Conservation (phyloP, 2,888 invertebrate species). For the Elgonia sp. region DNA sequence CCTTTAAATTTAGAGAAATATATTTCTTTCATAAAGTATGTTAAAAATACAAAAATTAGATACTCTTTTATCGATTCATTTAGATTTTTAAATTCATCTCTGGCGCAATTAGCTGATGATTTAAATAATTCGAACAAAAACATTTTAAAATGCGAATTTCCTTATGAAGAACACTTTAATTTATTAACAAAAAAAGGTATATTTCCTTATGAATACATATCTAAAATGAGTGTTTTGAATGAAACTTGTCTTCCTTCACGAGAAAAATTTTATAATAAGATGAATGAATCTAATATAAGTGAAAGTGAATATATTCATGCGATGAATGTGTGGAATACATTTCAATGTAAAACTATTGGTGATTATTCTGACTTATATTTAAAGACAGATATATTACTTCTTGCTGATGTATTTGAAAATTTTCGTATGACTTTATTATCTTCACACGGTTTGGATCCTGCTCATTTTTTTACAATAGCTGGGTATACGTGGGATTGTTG, state of each 20-base stretch:
- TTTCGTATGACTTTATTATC: not conserved
- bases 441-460: constrained; percentile 64
- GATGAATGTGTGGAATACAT: constrained; percentile 72
- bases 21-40: too few species aligned
- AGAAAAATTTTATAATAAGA: constrained; percentile 15
- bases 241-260: constrained; percentile 4
- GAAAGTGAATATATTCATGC: constrained; percentile 79
- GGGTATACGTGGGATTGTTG: constrained; percentile 69
- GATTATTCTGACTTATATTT: constrained; percentile 31
- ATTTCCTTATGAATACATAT: constrained; percentile 8
- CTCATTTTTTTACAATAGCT: constrained; percentile 67
- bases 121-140: too few species aligned
- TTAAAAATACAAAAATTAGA: too few species aligned
- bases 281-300: not conserved
- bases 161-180: too few species aligned
- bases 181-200: too few species aligned
- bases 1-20: too few species aligned
- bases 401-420: constrained; percentile 38
- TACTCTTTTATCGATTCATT: too few species aligned
- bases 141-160: too few species aligned
- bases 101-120: too few species aligned
- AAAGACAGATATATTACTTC: constrained; percentile 22
- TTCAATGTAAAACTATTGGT: constrained; percentile 16
- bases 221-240: constrained; percentile 46
- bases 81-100: too few species aligned